Percentiles rank a stretch among this genome's conserved stretches.
These are phyloP conservation scores for Lepeophtheirus salmonis DNA, from an alignment of 1,140 invertebrate species.

Conservation along the genomic window DNA sequence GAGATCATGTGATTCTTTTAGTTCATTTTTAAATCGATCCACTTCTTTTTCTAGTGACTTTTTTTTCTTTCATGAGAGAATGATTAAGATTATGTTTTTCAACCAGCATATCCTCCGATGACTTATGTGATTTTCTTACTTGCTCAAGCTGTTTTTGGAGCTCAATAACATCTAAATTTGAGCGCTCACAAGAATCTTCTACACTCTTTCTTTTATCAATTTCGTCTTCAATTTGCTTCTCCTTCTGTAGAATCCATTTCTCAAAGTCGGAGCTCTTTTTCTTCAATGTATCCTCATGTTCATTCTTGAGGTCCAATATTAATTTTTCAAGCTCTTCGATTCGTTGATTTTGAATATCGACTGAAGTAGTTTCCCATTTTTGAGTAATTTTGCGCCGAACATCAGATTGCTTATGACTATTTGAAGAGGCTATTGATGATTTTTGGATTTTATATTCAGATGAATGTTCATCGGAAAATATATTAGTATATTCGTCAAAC, in stretches of 20 bases:
- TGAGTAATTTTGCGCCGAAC: not conserved
- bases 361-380: constrained; percentile 5
- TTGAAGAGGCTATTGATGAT: not conserved
- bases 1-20: constrained; percentile 6
- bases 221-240: constrained; percentile 10
- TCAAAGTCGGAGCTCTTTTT: constrained; percentile 13
- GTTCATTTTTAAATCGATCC: not conserved
- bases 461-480: not conserved
- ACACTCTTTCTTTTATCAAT: not conserved
- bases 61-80: not conserved
- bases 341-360: not conserved
- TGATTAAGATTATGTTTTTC: not conserved
- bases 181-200: not conserved
- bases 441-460: not conserved
- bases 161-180: not conserved
- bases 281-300: constrained; percentile 3
- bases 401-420: not conserved
- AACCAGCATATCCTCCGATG: not conserved
- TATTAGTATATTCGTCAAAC: no score
- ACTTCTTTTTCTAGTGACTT: constrained; percentile 1
- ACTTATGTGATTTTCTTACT: not conserved
- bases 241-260: constrained; percentile 6
- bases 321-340: constrained; percentile 14
- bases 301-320: not conserved
- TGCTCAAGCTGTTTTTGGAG: constrained; percentile 8